Conservation (phyloP, 2,888 invertebrate species). For the Idaea aversata region DNA sequence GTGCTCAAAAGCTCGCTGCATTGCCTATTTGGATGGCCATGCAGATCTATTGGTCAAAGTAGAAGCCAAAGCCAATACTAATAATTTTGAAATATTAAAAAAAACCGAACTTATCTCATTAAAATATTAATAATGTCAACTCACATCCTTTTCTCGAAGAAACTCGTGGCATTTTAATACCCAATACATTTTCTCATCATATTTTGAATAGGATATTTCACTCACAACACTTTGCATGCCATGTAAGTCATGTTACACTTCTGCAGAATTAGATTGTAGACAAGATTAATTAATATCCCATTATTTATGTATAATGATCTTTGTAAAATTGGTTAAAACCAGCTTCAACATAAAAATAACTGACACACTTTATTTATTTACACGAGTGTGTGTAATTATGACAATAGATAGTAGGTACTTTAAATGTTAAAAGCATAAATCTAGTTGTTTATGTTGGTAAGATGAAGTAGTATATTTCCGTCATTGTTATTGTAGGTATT, state of each 20-base stretch:
- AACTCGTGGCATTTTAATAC: too few species aligned
- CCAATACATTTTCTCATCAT: neutral
- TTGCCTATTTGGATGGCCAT: too few species aligned
- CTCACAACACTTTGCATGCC: constrained; percentile 42
- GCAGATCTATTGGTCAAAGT: too few species aligned
- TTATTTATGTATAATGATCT: neutral
- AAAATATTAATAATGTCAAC: too few species aligned
- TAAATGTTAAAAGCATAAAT: neutral
- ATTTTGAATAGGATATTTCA: constrained; percentile 39
- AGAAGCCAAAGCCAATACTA: too few species aligned
- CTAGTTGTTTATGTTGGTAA: neutral
- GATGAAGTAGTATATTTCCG: neutral
- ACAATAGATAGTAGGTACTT: neutral
- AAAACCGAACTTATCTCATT: too few species aligned
- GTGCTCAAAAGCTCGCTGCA: too few species aligned
- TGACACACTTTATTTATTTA: neutral
- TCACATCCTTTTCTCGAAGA: too few species aligned
- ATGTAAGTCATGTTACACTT: constrained; percentile 47
- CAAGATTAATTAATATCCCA: neutral
- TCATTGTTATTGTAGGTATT: too few species aligned
- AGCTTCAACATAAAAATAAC: neutral
- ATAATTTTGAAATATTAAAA: too few species aligned
- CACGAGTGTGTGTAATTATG: neutral
- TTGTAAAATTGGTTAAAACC: neutral
- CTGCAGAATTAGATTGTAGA: constrained; percentile 6